A percentile compares a stretch with the other conserved stretches of the same genome.
Evolutionary conservation across 1,140 invertebrate species (phyloP).

Genomic region (Drosophila pseudoananassae): DNA sequence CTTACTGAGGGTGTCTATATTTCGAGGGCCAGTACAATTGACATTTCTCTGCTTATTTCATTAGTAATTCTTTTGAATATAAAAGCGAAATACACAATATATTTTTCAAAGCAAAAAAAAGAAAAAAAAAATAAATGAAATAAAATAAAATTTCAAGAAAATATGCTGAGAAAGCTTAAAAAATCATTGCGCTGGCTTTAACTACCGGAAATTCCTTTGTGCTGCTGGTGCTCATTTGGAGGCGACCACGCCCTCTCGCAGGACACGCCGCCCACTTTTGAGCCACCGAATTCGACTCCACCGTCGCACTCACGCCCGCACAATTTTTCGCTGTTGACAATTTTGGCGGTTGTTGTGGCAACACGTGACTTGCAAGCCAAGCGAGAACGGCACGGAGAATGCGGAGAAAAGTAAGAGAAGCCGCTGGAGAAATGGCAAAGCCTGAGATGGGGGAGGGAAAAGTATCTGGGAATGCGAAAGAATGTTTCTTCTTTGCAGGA

Average conservation of each 20-base stretch:
- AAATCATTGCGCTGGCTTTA: slow-evolving; percentile 68
- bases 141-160: slow-evolving; percentile 22
- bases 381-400: slow-evolving; percentile 23
- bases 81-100: slow-evolving; percentile 46
- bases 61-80: slow-evolving; percentile 75
- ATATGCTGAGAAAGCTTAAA: slow-evolving; percentile 46
- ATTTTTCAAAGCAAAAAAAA: slow-evolving; percentile 32
- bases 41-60: slow-evolving; percentile 72
- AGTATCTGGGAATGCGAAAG: slow-evolving; percentile 59
- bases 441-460: slow-evolving; percentile 26
- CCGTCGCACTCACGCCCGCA: slow-evolving; percentile 68
- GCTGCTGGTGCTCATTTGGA: slow-evolving; percentile 72
- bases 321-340: slow-evolving; percentile 83
- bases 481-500: slow-evolving; percentile 47
- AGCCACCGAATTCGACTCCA: slow-evolving; percentile 27
- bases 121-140: neutral
- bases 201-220: slow-evolving; percentile 82
- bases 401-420: slow-evolving; percentile 2
- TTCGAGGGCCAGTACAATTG: slow-evolving; percentile 27
- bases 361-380: slow-evolving; percentile 81
- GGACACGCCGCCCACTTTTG: slow-evolving; percentile 10
- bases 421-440: neutral
- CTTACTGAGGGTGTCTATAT: slow-evolving; percentile 29
- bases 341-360: slow-evolving; percentile 82
- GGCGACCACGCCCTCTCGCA: slow-evolving; percentile 35